phyloP scores from a whole-genome alignment of 64 coral and sea anemone species.

The Cladopsammia gracilis region DNA sequence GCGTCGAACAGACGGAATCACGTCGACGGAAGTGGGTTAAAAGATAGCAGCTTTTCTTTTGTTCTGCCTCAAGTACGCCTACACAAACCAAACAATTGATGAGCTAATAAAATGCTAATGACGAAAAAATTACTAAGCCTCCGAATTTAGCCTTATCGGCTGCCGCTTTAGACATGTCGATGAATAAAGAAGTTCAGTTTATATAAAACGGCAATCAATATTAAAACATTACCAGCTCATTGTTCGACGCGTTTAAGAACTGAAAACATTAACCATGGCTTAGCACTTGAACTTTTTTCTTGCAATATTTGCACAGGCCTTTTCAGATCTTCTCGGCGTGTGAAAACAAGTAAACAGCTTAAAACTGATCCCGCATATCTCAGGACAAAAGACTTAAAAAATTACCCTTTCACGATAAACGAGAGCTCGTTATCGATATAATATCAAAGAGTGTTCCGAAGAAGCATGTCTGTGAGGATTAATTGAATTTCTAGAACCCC shows the following conservation, averaged over 20 bases:
- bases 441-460: background rate
- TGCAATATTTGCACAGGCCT: background rate
- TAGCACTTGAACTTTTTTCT: no score
- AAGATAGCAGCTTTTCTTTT: background rate
- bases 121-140: background rate
- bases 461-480: background rate
- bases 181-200: slow-evolving; percentile 9
- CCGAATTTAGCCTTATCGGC: background rate
- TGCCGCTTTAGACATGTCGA: background rate
- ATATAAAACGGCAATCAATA: background rate
- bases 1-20: background rate
- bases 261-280: no score
- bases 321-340: background rate
- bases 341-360: slow-evolving; percentile 43
- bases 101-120: slow-evolving; percentile 31
- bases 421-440: background rate
- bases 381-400: background rate
- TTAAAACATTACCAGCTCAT: background rate
- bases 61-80: background rate
- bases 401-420: slow-evolving; percentile 10
- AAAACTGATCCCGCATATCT: background rate
- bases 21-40: background rate
- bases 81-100: background rate
- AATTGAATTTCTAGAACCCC: background rate
- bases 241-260: no score